These are phyloP conservation scores for Metaphire vulgaris DNA, from an alignment of 1,140 invertebrate species.

Conservation along the genomic window DNA sequence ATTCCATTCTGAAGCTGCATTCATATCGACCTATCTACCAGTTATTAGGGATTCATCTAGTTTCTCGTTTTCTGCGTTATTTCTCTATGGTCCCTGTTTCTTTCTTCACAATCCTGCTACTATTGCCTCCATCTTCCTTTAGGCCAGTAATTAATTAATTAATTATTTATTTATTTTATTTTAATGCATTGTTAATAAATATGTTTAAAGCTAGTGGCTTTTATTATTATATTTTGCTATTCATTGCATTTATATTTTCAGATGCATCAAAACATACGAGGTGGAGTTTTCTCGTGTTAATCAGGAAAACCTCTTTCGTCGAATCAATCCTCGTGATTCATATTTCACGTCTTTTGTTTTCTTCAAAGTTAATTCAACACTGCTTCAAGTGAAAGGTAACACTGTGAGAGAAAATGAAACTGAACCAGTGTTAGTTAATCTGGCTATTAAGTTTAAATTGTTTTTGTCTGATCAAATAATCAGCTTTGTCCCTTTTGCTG, in stretches of 20 bases:
- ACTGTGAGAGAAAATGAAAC: neutral
- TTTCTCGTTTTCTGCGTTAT: neutral
- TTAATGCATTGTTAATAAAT: neutral
- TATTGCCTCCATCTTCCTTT: neutral
- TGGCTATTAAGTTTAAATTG: neutral
- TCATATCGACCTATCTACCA: no score
- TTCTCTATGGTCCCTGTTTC: neutral
- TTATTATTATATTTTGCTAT: no score
- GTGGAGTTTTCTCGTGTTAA: neutral
- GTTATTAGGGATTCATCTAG: no score
- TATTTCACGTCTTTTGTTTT: neutral
- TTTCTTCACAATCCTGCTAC: neutral
- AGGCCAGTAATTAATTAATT: no score
- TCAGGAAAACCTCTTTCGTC: neutral
- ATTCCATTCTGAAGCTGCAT: no score
- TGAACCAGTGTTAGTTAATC: neutral
- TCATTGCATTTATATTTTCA: neutral
- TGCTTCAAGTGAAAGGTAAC: neutral
- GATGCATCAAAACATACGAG: neutral
- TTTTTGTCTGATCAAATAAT: neutral
- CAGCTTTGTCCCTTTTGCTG: neutral
- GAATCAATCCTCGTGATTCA: neutral
- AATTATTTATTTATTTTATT: neutral
- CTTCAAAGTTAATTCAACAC: neutral
- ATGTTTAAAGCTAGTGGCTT: neutral